Percentiles rank a stretch among this genome's conserved stretches.
Conservation (phyloP, 2,797 vertebrate species). For the Pseudochirops corinnae region DNA sequence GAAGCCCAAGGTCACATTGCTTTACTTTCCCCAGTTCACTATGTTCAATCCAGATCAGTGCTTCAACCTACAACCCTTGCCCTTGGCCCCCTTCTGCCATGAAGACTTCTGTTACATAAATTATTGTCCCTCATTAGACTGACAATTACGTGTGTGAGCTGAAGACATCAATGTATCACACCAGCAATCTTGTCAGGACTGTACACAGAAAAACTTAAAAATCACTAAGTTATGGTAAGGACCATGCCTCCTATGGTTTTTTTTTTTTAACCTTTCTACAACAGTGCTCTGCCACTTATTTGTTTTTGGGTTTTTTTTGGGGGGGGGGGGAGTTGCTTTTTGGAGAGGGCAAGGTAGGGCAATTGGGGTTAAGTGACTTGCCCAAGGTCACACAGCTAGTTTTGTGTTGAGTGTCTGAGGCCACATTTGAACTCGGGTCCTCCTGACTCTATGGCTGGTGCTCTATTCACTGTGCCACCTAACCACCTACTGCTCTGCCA, state of each 20-base stretch:
- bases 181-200: background rate
- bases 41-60: background rate
- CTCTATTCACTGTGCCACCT: too few species aligned
- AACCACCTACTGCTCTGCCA: background rate
- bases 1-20: background rate
- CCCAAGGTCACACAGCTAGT: too few species aligned
- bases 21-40: background rate
- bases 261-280: slow-evolving; percentile 25
- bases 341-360: too few species aligned
- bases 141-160: background rate
- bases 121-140: background rate
- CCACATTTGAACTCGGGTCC: too few species aligned
- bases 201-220: slow-evolving; percentile 19
- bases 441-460: too few species aligned
- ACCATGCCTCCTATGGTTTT: background rate
- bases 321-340: too few species aligned
- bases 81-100: background rate
- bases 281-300: slow-evolving; percentile 12
- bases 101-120: background rate
- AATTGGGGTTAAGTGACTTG: too few species aligned
- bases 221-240: background rate
- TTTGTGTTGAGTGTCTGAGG: too few species aligned
- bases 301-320: too few species aligned
- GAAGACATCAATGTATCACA: background rate
- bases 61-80: background rate